These are phyloP conservation scores for Clistopyga incitator DNA, from an alignment of 2,888 invertebrate species.

Conservation along the genomic window DNA sequence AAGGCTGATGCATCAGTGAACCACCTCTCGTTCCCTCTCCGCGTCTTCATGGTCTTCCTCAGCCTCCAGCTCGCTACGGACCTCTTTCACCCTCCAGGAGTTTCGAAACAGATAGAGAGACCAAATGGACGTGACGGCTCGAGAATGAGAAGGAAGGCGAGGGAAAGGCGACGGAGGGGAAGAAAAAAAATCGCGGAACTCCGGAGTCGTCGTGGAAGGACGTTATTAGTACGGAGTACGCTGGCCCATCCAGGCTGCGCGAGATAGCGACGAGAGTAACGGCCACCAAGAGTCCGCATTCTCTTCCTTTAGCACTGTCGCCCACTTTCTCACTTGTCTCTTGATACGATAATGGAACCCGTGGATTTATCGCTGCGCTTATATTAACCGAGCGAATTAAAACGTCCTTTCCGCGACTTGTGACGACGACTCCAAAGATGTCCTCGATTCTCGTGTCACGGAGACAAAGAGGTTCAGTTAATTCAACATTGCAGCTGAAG, in stretches of 20 bases:
- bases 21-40: no score
- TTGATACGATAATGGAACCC: constrained; percentile 55
- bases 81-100: constrained; percentile 55
- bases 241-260: constrained; percentile 33
- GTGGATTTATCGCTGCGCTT: constrained; percentile 62
- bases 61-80: neutral
- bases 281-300: constrained; percentile 52
- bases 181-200: constrained; percentile 45
- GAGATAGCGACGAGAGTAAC: constrained; percentile 64
- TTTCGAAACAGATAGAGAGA: constrained; percentile 59
- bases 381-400: constrained; percentile 62
- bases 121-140: constrained; percentile 51
- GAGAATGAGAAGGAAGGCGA: constrained; percentile 26
- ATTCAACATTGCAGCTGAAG: neutral
- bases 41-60: no score
- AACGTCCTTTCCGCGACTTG: constrained; percentile 29
- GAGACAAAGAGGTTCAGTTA: neutral
- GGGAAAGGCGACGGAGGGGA: constrained; percentile 9
- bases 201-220: constrained; percentile 54
- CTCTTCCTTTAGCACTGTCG: constrained; percentile 10
- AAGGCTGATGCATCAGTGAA: no score
- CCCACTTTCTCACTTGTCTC: constrained; percentile 45
- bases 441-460: constrained; percentile 13
- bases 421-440: constrained; percentile 4
- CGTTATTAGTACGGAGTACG: constrained; percentile 61